Conservation (phyloP, 2,113 vertebrate genomes). For the Cygnus buccinator region DNA sequence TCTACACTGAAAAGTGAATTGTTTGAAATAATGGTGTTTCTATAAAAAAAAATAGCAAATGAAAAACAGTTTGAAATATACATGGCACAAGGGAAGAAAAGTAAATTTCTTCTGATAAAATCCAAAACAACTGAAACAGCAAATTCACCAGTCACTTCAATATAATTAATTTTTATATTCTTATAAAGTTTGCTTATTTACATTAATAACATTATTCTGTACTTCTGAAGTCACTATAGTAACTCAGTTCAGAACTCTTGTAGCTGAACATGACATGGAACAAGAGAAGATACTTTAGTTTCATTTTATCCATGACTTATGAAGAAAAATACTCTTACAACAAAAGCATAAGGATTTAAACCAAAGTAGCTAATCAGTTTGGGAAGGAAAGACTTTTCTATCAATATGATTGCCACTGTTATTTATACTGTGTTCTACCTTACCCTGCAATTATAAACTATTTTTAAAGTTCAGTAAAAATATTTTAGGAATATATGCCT, state of each 20-base stretch:
- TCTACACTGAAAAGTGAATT: conserved; percentile 48
- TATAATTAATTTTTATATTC: neutral
- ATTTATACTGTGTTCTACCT: neutral
- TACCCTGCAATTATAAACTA: neutral
- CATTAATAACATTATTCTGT: neutral
- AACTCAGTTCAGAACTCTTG: neutral
- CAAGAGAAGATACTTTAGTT: neutral
- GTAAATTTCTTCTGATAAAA: conserved; percentile 41
- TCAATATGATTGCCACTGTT: neutral
- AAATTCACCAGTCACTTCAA: neutral
- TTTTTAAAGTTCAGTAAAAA: neutral
- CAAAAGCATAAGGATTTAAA: neutral
- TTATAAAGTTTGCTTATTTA: neutral
- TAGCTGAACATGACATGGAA: neutral
- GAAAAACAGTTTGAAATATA: conserved; percentile 9
- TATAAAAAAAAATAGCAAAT: conserved; percentile 16
- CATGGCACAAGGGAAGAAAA: neutral
- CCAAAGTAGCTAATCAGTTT: neutral
- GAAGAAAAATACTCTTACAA: neutral
- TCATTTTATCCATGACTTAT: neutral
- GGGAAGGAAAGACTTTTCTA: neutral
- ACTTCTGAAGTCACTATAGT: neutral
- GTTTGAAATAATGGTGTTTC: conserved; percentile 68
- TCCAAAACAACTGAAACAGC: conserved; percentile 29
- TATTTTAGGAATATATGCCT: neutral